Evolutionary conservation across 2,888 invertebrate species (phyloP).

Genomic region (Esperia sulphurella): DNA sequence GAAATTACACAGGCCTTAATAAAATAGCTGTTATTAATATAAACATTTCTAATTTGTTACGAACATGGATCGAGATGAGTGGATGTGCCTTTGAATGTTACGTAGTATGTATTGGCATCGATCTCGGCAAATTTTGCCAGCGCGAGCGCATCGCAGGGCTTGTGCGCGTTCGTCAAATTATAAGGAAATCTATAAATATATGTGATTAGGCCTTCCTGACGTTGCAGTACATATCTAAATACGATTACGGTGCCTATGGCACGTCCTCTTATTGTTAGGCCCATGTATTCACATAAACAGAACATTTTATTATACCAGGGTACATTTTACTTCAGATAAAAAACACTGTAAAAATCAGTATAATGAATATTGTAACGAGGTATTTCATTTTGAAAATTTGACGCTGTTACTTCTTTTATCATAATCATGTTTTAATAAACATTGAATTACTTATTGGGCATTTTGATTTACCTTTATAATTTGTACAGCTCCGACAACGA

Average conservation of each 20-base stretch:
- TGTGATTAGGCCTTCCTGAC: no score
- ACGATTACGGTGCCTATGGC: neutral
- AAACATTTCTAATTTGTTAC: constrained; percentile 5
- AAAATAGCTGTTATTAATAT: constrained; percentile 3
- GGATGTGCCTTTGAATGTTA: constrained; percentile 10
- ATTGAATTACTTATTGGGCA: constrained; percentile 51
- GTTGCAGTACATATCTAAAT: neutral
- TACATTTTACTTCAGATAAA: constrained; percentile 23
- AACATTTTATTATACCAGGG: constrained; percentile 19
- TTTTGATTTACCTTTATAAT: neutral
- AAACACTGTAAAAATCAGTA: constrained; percentile 15
- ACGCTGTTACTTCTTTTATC: constrained; percentile 70
- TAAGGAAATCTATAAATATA: no score
- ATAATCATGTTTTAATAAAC: constrained; percentile 75
- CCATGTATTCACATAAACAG: constrained; percentile 14
- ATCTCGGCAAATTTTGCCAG: no score
- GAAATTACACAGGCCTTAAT: constrained; percentile 10
- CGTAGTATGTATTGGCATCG: neutral
- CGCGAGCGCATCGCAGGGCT: no score
- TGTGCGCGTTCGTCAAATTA: no score
- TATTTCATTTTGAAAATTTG: constrained; percentile 58
- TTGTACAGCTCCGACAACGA: neutral
- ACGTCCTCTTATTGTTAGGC: constrained; percentile 3
- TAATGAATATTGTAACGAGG: constrained; percentile 33
- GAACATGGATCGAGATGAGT: constrained; percentile 8